phyloP scores from a whole-genome alignment of 2,797 vertebrate species.

The Squalus acanthias region DNA sequence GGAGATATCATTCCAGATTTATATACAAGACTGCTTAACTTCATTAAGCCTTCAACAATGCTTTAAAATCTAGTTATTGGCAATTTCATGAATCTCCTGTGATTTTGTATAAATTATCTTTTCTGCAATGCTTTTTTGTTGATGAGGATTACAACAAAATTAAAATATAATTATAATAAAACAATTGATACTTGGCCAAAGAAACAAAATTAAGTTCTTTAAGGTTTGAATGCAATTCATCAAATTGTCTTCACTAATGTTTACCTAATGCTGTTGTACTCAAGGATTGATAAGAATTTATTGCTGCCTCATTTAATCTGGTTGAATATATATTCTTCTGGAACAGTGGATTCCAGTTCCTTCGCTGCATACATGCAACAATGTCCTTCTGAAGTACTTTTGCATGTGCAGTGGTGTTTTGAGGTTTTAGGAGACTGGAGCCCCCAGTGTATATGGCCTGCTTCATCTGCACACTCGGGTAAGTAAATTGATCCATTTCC shows the following conservation, averaged over 20 bases:
- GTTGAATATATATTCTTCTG: not conserved
- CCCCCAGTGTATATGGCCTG: not conserved
- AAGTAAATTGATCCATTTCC: not conserved
- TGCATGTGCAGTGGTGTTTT: not conserved
- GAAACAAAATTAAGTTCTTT: not conserved
- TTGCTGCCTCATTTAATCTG: not conserved
- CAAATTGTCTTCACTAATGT: not conserved
- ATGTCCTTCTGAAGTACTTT: not conserved
- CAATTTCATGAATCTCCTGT: constrained; percentile 7
- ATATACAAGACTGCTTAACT: not conserved
- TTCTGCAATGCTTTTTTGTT: not conserved
- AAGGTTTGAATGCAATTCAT: not conserved
- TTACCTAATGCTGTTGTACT: not conserved
- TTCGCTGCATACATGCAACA: not conserved
- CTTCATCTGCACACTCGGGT: not conserved
- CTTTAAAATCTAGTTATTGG: not conserved
- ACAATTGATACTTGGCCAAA: not conserved
- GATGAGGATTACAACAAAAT: not conserved
- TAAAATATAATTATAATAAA: not conserved
- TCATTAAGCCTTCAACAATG: constrained; percentile 21
- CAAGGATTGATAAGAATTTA: not conserved
- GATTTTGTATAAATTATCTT: not conserved
- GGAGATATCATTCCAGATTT: not conserved
- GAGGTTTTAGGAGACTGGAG: not conserved
- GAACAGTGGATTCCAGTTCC: not conserved